Base-by-base conservation (phyloP, 2,797 vertebrate genomes). In the Menidia menidia region DNA sequence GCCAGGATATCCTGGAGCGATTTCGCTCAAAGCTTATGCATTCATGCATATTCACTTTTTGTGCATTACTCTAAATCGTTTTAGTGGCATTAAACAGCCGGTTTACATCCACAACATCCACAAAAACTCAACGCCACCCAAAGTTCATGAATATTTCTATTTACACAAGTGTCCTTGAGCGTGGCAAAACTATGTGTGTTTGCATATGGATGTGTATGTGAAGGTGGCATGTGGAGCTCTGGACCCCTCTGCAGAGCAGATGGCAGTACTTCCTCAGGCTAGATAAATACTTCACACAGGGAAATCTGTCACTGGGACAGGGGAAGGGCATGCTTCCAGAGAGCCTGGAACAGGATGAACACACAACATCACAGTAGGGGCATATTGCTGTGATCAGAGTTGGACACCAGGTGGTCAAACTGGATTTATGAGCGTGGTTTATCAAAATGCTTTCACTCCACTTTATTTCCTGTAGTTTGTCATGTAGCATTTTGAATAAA, bases 201-300 rank as follows among this genome's bases (percentile, higher is more conserved):
- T 56, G 64, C 47, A 2, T 65, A 54, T 59, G 52, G 47, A 12
- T 71, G 69, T 60, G 71, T 72, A 73, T 54, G 70, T 69, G 72
- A 63, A 74, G 75, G 79, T 68, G 66, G 75, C 80, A 79, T 82
- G 83, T 75, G 79, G 71, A 84, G 75, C 66, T 39, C 76, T 77
- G 83, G 87, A 87, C 76, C 65, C 66, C 74, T 88, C 74, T 64
- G 74, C 80, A n/a, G 84, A 89, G 84, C 92, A 92, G 92, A 92
- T 93, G 92, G 92, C 86, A 30, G 69, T 78, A 82, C 77, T 87
- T 93, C 90, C 87, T 86, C 31, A 75, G 51, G 90, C 81, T 85
- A 83, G 73, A 91, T 89, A 89, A 91, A 92, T 92, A 89, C 87
- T 91, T 90, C 82, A 89, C 72, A 81, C 76, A 67, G 75, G 75